These are phyloP conservation scores for Holothuria leucospilota DNA, from an alignment of 53 echinoderm and acorn worm species.

Conservation along the genomic window DNA sequence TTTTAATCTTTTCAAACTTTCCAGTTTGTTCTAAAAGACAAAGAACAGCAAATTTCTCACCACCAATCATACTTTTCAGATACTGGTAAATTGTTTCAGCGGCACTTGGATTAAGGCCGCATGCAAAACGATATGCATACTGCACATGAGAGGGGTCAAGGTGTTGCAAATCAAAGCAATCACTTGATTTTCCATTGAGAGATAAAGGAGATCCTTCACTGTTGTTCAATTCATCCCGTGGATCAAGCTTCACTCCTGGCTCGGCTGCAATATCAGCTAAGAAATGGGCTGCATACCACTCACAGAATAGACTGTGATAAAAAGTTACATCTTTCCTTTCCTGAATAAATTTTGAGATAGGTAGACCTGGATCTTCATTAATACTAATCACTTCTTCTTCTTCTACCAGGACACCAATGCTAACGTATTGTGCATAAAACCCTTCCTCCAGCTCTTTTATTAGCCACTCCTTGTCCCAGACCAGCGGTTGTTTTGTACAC, in stretches of 20 bases:
- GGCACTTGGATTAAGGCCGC: not conserved
- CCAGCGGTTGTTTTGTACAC: too few relatives aligned
- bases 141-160: not conserved
- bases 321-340: not conserved
- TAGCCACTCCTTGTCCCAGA: not conserved
- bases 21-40: slow-evolving; percentile 35
- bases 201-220: not conserved
- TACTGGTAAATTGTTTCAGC: not conserved
- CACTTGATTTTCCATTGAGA: too few relatives aligned
- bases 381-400: not conserved
- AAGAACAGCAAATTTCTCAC: slow-evolving; percentile 2
- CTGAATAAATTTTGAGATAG: too few relatives aligned
- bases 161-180: not conserved
- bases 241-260: not conserved
- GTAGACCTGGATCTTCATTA: not conserved
- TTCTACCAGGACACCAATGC: slow-evolving; percentile 8
- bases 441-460: not conserved
- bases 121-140: slow-evolving; percentile 22
- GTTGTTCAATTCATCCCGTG: not conserved
- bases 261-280: not conserved
- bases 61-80: not conserved
- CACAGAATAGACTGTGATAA: slow-evolving; percentile 8
- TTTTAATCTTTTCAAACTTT: not conserved
- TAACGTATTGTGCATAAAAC: not conserved
- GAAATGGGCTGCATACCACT: slow-evolving; percentile 30